Evolutionary conservation across 2,797 vertebrate genomes (phyloP).

Genomic region (Urophycis tenuis): DNA sequence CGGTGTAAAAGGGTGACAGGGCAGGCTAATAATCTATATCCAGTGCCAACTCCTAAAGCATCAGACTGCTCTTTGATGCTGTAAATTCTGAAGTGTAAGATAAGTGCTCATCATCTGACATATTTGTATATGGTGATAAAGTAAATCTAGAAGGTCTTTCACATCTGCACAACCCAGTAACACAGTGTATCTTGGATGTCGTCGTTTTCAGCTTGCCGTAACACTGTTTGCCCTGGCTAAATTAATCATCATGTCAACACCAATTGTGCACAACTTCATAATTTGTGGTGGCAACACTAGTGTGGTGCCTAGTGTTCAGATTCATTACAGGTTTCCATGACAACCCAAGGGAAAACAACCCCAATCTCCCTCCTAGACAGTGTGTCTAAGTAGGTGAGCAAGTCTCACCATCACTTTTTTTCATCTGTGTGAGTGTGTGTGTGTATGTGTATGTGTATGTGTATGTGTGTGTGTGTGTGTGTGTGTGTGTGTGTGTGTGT

Average conservation of each 20-base stretch:
- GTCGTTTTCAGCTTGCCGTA: background rate
- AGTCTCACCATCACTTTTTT: too few relatives aligned
- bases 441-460: too few relatives aligned
- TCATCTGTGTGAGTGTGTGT: too few relatives aligned
- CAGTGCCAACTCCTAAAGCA: background rate
- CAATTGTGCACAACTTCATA: background rate
- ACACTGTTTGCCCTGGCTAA: background rate
- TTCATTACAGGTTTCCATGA: background rate
- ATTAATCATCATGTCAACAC: background rate
- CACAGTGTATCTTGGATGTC: background rate
- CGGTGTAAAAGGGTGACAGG: background rate
- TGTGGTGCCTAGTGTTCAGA: background rate
- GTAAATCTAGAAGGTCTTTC: background rate
- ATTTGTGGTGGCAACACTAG: background rate
- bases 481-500: too few relatives aligned
- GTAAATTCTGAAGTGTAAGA: background rate
- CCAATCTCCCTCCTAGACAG: background rate
- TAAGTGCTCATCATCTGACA: background rate
- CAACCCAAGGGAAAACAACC: background rate
- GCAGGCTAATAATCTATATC: background rate
- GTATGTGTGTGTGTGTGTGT: too few relatives aligned
- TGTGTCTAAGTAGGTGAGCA: too few relatives aligned
- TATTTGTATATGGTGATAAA: background rate
- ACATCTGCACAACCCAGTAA: background rate
- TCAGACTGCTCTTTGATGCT: background rate